A percentile compares a stretch with the other conserved stretches of the same genome.
These are phyloP conservation scores for Endomychus coccineus DNA, from an alignment of 2,888 invertebrate genomes.

Conservation along the genomic window DNA sequence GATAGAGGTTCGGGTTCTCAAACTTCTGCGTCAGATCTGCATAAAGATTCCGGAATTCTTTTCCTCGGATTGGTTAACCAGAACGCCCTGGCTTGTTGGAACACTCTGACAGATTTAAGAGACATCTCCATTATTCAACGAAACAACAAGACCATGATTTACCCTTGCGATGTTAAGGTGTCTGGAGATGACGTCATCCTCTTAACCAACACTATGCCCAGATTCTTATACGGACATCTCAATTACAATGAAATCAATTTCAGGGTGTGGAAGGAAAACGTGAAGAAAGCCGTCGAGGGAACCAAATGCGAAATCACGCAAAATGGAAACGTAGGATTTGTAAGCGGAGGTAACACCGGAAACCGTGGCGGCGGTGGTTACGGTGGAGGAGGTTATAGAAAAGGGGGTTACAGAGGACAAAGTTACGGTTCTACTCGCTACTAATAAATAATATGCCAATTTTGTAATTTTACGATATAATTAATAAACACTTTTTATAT, in stretches of 20 bases:
- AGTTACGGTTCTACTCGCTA: too few species aligned
- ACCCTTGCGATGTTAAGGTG: slow-evolving; percentile 62
- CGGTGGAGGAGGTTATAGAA: too few species aligned
- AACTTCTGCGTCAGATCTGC: slow-evolving; percentile 61
- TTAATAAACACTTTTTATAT: too few species aligned
- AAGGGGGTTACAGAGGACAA: too few species aligned
- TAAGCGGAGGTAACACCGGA: slow-evolving; percentile 3
- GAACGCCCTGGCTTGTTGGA: slow-evolving; percentile 72
- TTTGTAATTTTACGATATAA: too few species aligned
- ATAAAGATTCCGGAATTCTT: slow-evolving; percentile 53
- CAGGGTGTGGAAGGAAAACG: slow-evolving; percentile 49
- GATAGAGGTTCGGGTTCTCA: slow-evolving; percentile 59
- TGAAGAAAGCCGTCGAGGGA: slow-evolving; percentile 39
- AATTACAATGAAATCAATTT: slow-evolving; percentile 57
- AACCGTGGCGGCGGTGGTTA: neutral
- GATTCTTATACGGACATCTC: slow-evolving; percentile 56
- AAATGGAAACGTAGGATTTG: too few species aligned
- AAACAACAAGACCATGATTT: slow-evolving; percentile 56
- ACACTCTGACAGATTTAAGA: slow-evolving; percentile 44
- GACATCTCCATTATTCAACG: slow-evolving; percentile 54
- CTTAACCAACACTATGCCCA: slow-evolving; percentile 61
- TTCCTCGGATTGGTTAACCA: slow-evolving; percentile 65
- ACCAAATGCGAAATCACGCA: too few species aligned
- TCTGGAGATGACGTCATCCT: slow-evolving; percentile 59
- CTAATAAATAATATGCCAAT: too few species aligned